These are phyloP conservation scores for Falco rusticolus DNA, from an alignment of 2,797 vertebrate species.

Conservation along the genomic window DNA sequence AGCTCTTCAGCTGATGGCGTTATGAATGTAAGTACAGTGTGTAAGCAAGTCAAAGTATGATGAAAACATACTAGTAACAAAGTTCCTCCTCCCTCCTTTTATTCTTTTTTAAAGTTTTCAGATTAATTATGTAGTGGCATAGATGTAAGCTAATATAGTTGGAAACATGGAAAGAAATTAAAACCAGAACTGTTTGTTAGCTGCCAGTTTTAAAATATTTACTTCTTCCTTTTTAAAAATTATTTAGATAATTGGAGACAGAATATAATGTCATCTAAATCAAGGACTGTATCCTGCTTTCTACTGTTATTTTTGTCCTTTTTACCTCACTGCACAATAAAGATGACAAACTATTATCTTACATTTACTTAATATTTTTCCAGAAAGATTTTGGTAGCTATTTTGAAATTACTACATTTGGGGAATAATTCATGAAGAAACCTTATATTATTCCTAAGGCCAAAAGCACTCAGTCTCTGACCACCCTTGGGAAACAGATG, in stretches of 20 bases:
- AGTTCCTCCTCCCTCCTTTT: not conserved
- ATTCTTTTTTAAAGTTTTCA: not conserved
- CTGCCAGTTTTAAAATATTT: not conserved
- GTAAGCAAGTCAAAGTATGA: not conserved
- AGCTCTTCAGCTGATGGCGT: not conserved
- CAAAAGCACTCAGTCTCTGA: not conserved
- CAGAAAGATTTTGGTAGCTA: not conserved
- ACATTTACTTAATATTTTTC: not conserved
- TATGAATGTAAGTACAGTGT: not conserved
- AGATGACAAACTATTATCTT: not conserved
- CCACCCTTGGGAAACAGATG: not conserved
- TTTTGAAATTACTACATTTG: not conserved
- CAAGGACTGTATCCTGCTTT: not conserved
- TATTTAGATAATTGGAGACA: not conserved
- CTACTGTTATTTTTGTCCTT: not conserved
- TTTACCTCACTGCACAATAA: not conserved
- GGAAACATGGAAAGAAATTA: not conserved
- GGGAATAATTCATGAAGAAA: not conserved
- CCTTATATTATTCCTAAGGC: not conserved
- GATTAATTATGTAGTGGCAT: not conserved
- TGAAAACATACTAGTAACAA: not conserved
- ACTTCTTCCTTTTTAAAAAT: not conserved
- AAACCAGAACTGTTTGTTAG: not conserved
- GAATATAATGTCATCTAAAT: not conserved
- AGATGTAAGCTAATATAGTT: not conserved